Evolutionary conservation across 2,113 vertebrate species (phyloP).

Genomic region (Elgaria multicarinata): DNA sequence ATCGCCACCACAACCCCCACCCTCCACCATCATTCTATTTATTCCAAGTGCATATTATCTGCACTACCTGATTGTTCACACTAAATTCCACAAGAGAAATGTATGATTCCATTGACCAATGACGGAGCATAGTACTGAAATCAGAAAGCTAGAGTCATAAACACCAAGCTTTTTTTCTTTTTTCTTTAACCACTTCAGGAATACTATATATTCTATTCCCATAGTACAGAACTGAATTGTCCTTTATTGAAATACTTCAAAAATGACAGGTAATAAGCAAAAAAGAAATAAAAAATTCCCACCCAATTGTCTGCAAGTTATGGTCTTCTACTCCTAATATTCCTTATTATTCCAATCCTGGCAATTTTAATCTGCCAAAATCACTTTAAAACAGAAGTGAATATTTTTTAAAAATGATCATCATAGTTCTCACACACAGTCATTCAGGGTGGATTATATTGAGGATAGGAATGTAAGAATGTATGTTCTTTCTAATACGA

Average conservation of each 20-base stretch:
- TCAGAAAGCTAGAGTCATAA: not conserved
- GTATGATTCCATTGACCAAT: not conserved
- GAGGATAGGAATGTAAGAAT: not conserved
- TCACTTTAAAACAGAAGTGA: not conserved
- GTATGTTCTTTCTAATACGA: not conserved
- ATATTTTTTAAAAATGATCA: not conserved
- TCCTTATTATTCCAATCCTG: not conserved
- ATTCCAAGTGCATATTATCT: constrained; percentile 38
- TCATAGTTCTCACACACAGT: rapidly evolving
- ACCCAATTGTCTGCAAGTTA: not conserved
- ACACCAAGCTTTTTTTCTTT: not conserved
- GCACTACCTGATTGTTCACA: constrained; percentile 40
- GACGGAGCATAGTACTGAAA: constrained; percentile 9
- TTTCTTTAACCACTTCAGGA: not conserved
- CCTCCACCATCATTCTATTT: not conserved
- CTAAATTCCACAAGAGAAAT: not conserved
- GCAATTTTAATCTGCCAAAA: constrained; percentile 4
- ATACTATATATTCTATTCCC: not conserved
- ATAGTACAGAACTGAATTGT: not conserved
- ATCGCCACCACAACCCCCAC: not conserved
- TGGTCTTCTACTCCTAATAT: not conserved
- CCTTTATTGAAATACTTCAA: not conserved
- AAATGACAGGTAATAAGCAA: not conserved
- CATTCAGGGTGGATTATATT: not conserved
- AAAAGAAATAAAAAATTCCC: constrained; percentile 15